Evolutionary conservation across 2,888 invertebrate genomes (phyloP).

Genomic region (Papilio protenor): DNA sequence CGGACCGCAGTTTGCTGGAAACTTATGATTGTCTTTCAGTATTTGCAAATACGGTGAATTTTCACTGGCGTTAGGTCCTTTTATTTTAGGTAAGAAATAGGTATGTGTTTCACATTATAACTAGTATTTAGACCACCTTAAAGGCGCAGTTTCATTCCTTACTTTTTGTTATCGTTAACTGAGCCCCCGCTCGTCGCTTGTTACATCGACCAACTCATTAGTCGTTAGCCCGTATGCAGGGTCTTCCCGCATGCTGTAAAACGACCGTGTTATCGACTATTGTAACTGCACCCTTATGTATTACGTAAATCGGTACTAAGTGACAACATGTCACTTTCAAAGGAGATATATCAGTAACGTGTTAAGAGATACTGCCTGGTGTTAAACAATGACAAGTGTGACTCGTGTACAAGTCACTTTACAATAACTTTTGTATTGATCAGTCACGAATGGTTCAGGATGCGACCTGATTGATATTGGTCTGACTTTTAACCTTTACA

Average conservation of each 20-base stretch:
- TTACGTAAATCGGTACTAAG: not conserved
- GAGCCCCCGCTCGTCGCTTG: too few species aligned
- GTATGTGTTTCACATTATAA: too few species aligned
- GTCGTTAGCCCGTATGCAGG: too few species aligned
- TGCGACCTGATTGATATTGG: not conserved
- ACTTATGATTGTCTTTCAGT: not conserved
- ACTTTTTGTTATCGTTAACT: too few species aligned
- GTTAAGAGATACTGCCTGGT: not conserved
- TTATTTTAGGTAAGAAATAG: too few species aligned
- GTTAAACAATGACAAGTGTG: conserved; percentile 2
- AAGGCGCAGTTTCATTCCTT: too few species aligned
- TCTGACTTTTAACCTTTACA: not conserved
- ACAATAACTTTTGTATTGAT: not conserved
- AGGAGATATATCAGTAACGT: conserved; percentile 7
- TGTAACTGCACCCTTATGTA: not conserved
- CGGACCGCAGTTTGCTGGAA: not conserved
- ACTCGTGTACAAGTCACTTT: not conserved
- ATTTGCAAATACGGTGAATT: not conserved
- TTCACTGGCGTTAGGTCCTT: too few species aligned
- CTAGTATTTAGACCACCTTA: too few species aligned
- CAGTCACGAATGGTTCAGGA: not conserved
- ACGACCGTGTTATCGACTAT: not conserved
- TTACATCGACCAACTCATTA: too few species aligned
- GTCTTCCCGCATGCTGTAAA: too few species aligned
- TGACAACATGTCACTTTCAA: conserved; percentile 13